Evolutionary conservation across 2,797 vertebrate species (phyloP).

Genomic region (Novumbra hubbsi): DNA sequence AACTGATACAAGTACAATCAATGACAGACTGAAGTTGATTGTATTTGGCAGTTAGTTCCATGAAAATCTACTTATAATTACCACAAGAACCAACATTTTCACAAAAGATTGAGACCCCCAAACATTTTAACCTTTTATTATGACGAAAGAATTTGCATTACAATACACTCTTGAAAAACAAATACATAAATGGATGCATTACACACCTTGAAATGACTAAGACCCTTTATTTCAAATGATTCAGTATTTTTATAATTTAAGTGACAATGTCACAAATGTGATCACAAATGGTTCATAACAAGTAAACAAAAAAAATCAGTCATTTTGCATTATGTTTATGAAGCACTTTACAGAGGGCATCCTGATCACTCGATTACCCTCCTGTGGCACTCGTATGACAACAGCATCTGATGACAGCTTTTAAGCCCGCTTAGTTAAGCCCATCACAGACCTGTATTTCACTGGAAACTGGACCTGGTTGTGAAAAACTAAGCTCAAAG

Average conservation of each 20-base stretch:
- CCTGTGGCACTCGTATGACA: conserved; percentile 42
- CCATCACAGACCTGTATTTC: conserved; percentile 13
- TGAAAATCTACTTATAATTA: neutral
- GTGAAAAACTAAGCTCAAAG: neutral
- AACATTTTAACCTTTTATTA: conserved; percentile 61
- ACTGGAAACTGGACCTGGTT: neutral
- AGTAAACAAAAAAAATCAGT: conserved; percentile 38
- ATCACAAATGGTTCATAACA: conserved; percentile 40
- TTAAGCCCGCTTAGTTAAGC: conserved; percentile 27
- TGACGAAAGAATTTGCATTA: conserved; percentile 63
- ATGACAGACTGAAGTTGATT: neutral
- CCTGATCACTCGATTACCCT: conserved; percentile 23
- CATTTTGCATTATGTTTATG: conserved; percentile 40
- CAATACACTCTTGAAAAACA: conserved; percentile 62
- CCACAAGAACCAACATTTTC: neutral
- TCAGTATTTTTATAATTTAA: conserved; percentile 36
- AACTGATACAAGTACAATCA: neutral
- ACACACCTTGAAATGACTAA: conserved; percentile 8
- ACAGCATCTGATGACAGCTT: conserved; percentile 11
- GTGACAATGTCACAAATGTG: conserved; percentile 39
- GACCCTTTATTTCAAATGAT: conserved; percentile 43
- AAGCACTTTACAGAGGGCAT: conserved; percentile 14
- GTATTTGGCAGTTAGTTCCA: neutral
- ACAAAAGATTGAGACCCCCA: neutral
- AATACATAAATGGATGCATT: conserved; percentile 42